Percentiles rank a stretch among this genome's conserved stretches.
Evolutionary conservation across 2,797 vertebrate genomes (phyloP).

Genomic region (Tokudaia muenninki): DNA sequence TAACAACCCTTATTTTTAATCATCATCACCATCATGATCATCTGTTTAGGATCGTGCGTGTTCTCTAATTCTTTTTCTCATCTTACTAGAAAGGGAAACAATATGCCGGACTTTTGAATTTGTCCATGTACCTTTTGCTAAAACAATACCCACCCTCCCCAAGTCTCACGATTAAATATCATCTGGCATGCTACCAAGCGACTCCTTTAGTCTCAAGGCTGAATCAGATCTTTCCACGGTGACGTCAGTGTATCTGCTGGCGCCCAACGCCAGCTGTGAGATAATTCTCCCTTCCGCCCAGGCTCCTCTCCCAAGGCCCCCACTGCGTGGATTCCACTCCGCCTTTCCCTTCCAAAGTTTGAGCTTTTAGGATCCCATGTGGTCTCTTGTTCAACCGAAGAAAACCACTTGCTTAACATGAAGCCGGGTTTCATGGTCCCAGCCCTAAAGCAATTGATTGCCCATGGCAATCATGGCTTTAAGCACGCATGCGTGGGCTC

Average conservation of each 20-base stretch:
- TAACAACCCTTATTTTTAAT: not conserved
- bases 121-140: not conserved
- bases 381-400: not conserved
- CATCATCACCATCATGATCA: not conserved
- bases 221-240: not conserved
- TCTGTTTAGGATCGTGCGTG: not conserved
- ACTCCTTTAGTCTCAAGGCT: constrained; percentile 11
- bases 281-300: not conserved
- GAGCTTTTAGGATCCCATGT: not conserved
- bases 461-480: not conserved
- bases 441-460: not conserved
- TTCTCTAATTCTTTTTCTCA: constrained; percentile 24
- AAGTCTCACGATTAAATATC: not conserved
- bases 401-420: not conserved
- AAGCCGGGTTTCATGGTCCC: not conserved
- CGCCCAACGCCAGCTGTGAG: not conserved
- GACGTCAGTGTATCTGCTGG: not conserved
- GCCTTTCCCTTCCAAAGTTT: not conserved
- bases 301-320: not conserved
- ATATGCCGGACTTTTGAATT: not conserved
- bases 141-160: not conserved
- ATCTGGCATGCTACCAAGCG: not conserved
- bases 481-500: not conserved
- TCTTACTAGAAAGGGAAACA: constrained; percentile 12
- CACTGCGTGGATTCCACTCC: no score